Evolutionary conservation across 2,113 vertebrate genomes (phyloP).

Genomic region (Tachysurus fulvidraco): DNA sequence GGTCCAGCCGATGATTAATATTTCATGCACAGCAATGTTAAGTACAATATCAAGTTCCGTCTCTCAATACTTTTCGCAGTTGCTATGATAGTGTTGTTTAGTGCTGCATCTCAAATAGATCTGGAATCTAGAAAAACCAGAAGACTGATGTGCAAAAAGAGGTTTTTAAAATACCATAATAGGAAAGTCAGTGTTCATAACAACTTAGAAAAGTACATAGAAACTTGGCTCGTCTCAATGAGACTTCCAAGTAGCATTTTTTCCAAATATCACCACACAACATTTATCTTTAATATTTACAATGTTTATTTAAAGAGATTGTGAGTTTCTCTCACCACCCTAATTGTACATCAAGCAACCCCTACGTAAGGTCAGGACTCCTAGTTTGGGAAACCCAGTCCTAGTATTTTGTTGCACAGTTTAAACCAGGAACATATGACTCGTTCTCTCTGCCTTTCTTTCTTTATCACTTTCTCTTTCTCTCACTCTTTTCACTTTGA

Average conservation of each 20-base stretch:
- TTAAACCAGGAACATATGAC: neutral
- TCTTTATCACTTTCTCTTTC: neutral
- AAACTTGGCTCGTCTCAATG: neutral
- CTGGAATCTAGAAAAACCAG: neutral
- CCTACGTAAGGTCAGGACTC: neutral
- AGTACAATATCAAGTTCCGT: neutral
- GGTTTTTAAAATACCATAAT: neutral
- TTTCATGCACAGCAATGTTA: neutral
- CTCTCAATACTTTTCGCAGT: neutral
- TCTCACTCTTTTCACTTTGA: neutral
- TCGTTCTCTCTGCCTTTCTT: neutral
- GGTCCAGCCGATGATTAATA: neutral
- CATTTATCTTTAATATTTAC: neutral
- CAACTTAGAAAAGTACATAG: neutral
- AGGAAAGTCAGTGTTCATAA: neutral
- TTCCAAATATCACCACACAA: neutral
- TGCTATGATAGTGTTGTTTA: neutral
- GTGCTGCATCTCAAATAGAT: neutral
- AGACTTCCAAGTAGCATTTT: neutral
- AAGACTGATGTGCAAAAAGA: neutral
- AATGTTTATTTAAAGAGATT: neutral
- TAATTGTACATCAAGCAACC: neutral
- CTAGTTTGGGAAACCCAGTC: neutral
- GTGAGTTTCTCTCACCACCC: neutral
- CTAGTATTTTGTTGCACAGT: neutral